Percentiles rank a stretch among this genome's conserved stretches.
Evolutionary conservation across 2,113 vertebrate species (phyloP).

Genomic region (Sardina pilchardus): DNA sequence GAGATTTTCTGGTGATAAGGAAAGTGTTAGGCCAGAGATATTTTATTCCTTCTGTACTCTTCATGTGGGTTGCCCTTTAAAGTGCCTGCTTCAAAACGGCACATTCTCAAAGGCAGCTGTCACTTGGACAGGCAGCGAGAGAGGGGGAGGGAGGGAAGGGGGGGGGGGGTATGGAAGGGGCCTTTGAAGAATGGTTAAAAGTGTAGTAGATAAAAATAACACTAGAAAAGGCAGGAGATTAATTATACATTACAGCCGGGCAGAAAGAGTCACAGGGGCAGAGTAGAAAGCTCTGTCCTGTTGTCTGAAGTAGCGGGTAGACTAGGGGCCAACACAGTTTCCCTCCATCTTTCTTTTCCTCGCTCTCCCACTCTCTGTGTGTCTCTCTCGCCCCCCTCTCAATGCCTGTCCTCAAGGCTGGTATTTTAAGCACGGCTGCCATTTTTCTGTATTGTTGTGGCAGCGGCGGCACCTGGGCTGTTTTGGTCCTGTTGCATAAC

Average conservation of each 20-base stretch:
- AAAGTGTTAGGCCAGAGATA: slow-evolving; percentile 49
- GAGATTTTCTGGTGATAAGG: slow-evolving; percentile 56
- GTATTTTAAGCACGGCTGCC: slow-evolving; percentile 28
- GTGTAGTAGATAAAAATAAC: slow-evolving; percentile 70
- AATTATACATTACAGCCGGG: slow-evolving; percentile 73
- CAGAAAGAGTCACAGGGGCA: slow-evolving; percentile 35
- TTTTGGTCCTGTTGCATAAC: not conserved
- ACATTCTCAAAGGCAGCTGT: slow-evolving; percentile 62
- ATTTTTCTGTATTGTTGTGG: not conserved
- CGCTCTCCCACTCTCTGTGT: not conserved
- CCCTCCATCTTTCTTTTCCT: not conserved
- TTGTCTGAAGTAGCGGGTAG: slow-evolving; percentile 32
- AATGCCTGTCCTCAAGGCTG: slow-evolving; percentile 31
- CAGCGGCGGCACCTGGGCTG: not conserved
- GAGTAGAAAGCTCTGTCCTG: slow-evolving; percentile 51
- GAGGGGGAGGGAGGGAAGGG: slow-evolving; percentile 46
- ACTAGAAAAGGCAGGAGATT: slow-evolving; percentile 66
- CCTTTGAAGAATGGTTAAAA: slow-evolving; percentile 73
- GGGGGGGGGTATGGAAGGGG: slow-evolving; percentile 59
- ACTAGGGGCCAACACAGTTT: not conserved
- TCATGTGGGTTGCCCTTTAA: slow-evolving; percentile 65
- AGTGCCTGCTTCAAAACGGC: slow-evolving; percentile 69
- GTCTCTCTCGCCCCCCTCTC: not conserved
- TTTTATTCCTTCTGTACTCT: slow-evolving; percentile 52
- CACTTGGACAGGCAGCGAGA: slow-evolving; percentile 59